phyloP scores from a whole-genome alignment of 2,113 vertebrate species.

The Cinclus cinclus region DNA sequence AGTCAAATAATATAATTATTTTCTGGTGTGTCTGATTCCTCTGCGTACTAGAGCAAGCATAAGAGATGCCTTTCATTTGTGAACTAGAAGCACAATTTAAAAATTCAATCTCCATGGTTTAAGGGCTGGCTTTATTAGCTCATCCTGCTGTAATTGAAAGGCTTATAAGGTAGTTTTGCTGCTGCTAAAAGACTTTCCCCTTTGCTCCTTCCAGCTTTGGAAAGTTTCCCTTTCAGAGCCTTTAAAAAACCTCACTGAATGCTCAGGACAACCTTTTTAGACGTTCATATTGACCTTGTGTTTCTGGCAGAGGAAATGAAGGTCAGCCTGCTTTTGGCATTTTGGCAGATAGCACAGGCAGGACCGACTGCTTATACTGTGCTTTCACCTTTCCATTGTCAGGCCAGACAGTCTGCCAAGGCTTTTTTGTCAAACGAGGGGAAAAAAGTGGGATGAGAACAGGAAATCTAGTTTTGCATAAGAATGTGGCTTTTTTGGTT shows the following conservation, averaged over 20 bases:
- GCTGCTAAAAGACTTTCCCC: slow-evolving; percentile 6
- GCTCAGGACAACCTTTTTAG: neutral
- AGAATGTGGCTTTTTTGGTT: slow-evolving; percentile 33
- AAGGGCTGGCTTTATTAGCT: slow-evolving; percentile 1
- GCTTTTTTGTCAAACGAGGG: slow-evolving; percentile 11
- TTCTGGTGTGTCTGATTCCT: neutral
- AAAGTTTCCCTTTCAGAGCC: slow-evolving; percentile 39
- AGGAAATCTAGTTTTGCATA: slow-evolving; percentile 49
- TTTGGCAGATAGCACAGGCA: slow-evolving; percentile 5
- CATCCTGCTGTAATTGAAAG: slow-evolving; percentile 28
- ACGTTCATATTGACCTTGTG: neutral
- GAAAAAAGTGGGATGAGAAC: slow-evolving; percentile 22
- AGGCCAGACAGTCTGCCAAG: neutral
- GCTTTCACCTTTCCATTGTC: slow-evolving; percentile 36
- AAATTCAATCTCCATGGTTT: neutral
- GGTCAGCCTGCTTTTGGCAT: neutral
- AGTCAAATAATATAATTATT: neutral
- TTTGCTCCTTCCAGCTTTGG: neutral
- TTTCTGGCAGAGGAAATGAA: slow-evolving; percentile 6
- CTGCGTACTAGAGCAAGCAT: neutral
- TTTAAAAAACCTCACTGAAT: neutral
- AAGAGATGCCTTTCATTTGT: neutral
- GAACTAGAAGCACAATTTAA: neutral
- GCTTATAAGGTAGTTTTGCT: slow-evolving; percentile 30
- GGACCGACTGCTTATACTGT: neutral